A percentile compares a stretch with the other conserved stretches of the same genome.
These are phyloP conservation scores for Microplitis mediator DNA, from an alignment of 1,140 invertebrate genomes.

Conservation along the genomic window DNA sequence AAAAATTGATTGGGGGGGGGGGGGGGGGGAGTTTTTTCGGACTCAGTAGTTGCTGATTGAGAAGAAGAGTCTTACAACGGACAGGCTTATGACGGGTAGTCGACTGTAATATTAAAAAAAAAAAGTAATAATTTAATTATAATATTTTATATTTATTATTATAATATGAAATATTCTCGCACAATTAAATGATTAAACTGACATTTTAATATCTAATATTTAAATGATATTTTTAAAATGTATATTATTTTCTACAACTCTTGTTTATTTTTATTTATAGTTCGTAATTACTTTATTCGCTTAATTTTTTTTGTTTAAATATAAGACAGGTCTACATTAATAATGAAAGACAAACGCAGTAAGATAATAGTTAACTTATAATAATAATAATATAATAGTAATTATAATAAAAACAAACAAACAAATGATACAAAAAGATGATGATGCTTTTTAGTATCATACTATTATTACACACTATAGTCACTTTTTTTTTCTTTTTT, in stretches of 20 bases:
- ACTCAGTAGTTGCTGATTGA: no score
- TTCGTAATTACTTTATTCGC: neutral
- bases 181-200: no score
- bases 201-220: neutral
- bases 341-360: slow-evolving; percentile 63
- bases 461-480: slow-evolving; percentile 43
- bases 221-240: neutral
- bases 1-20: no score
- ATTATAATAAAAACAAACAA: slow-evolving; percentile 53
- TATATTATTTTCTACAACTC: no score
- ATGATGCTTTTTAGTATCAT: slow-evolving; percentile 56
- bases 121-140: no score
- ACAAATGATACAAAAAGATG: slow-evolving; percentile 61
- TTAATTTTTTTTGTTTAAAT: neutral
- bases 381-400: no score
- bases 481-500: neutral
- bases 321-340: slow-evolving; percentile 50
- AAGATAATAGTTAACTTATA: slow-evolving; percentile 48
- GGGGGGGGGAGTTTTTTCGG: no score
- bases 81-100: no score
- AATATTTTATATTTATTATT: neutral
- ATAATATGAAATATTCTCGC: no score
- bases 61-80: no score
- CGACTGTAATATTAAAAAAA: no score
- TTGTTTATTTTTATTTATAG: no score